phyloP scores from a whole-genome alignment of 2,797 vertebrate genomes.

The Oryzias sinensis region DNA sequence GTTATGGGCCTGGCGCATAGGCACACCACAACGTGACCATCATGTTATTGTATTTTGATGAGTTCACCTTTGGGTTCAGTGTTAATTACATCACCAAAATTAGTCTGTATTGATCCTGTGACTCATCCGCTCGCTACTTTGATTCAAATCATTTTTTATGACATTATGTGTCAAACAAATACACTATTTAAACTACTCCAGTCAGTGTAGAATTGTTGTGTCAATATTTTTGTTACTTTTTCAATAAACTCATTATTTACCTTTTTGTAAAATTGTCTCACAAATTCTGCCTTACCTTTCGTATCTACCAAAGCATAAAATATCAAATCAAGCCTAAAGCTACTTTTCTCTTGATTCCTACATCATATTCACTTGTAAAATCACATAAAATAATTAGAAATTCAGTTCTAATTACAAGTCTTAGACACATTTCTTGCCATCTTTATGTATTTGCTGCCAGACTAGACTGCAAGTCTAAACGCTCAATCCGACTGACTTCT shows the following conservation, averaged over 20 bases:
- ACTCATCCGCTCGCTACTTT: too few species aligned
- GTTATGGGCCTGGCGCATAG: neutral
- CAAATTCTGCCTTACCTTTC: constrained; percentile 13
- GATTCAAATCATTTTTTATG: neutral
- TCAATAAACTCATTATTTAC: neutral
- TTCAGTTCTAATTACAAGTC: constrained; percentile 43
- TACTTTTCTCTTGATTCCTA: neutral
- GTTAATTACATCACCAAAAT: constrained; percentile 1
- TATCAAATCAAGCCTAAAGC: too few species aligned
- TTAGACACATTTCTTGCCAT: constrained; percentile 38
- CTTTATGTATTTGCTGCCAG: constrained; percentile 45
- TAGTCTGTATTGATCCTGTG: too few species aligned
- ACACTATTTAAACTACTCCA: too few species aligned
- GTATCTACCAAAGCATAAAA: neutral
- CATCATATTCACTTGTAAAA: constrained; percentile 12
- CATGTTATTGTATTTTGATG: too few species aligned
- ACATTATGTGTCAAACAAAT: too few species aligned
- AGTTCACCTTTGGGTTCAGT: neutral
- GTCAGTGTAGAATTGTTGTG: too few species aligned
- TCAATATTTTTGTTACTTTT: neutral
- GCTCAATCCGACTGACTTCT: constrained; percentile 39
- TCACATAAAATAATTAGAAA: constrained; percentile 32
- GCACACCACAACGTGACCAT: neutral
- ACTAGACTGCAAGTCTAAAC: constrained; percentile 31
- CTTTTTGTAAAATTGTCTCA: constrained; percentile 12